Evolutionary conservation across 1,140 invertebrate species (phyloP), one percentile per base, ranked within the genome.

Genomic region (Melipona quadrifasciata): DNA sequence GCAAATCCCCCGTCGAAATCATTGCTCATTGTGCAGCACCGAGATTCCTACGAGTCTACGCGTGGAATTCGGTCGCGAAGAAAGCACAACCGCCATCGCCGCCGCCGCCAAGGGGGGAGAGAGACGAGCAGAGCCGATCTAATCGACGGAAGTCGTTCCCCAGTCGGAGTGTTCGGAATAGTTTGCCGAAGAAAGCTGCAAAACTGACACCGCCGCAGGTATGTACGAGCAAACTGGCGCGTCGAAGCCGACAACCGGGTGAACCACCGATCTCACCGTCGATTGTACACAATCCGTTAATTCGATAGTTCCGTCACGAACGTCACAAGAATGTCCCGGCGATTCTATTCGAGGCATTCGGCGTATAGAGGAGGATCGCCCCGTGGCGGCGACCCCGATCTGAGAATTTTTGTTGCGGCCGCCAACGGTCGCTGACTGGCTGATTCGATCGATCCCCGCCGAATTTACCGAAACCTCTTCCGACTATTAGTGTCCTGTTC

Each of bases 331-430:
- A 89, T 89, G 88, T 90, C 82, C 80, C 75, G 68, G 87, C 0
- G 73, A 87, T 87, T 90, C 88, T 89, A 82, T 87, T 87, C 82
- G 64, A 89, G 80, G 88, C 88, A 81, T 89, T 89, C 68, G 81
- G 74, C 79, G 64, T 76, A 85, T 85, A 87, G 85, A 64, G 6
- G 55, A 31, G 51, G 55, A 76, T 47, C 72, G 27, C 16, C 10
- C 11, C 47, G 14, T 27, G 47, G 31, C 8, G 24, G 19, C 31
- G 51, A 64, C 47, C n/a, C n/a, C 34, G 70, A 80, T 84, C 83
- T 80, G 57, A 80, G 61, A 10, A 80, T 80, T 84, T 80, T 84
- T 84, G 51, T 47, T 68, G 31, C 61, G 78, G 55, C 47, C 19
- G 58, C 1, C 68, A n/a, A 57, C 55, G 55, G 14, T 57, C 57